Evolutionary conservation across 2,113 vertebrate species (phyloP).

Genomic region (Danionella cerebrum): DNA sequence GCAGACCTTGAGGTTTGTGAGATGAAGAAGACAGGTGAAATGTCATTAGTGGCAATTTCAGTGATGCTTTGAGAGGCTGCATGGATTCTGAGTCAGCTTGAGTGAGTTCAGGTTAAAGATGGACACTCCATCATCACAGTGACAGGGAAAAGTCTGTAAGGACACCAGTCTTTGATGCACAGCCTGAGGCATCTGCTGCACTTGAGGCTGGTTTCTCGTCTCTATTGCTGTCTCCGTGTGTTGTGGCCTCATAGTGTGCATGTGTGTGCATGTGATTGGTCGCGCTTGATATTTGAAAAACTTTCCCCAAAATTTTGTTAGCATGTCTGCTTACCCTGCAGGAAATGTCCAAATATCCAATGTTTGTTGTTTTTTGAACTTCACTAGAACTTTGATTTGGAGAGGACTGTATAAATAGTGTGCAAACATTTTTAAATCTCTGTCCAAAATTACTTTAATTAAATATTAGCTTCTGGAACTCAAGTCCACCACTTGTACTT

Average conservation of each 20-base stretch:
- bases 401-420: too few relatives aligned
- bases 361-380: too few relatives aligned
- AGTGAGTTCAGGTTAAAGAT: conserved; percentile 26
- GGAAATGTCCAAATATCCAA: too few relatives aligned
- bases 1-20: conserved; percentile 4
- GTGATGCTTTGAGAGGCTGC: neutral
- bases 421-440: too few relatives aligned
- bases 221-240: neutral
- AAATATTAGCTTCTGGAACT: too few relatives aligned
- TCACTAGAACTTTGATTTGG: too few relatives aligned
- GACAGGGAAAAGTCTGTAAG: conserved; percentile 12
- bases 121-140: conserved; percentile 16
- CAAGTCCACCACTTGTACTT: too few relatives aligned
- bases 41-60: conserved; percentile 12
- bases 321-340: too few relatives aligned
- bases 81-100: conserved; percentile 1
- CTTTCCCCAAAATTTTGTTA: neutral
- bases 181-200: conserved; percentile 19
- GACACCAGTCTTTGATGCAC: conserved; percentile 15
- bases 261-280: neutral
- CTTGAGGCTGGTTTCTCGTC: conserved; percentile 14
- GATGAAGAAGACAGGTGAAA: conserved; percentile 15
- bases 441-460: too few relatives aligned
- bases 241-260: neutral
- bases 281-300: neutral